Evolutionary conservation across 1,140 invertebrate species (phyloP), one percentile per base, ranked within the genome.

Genomic region (Stegodyphus mimosarum): DNA sequence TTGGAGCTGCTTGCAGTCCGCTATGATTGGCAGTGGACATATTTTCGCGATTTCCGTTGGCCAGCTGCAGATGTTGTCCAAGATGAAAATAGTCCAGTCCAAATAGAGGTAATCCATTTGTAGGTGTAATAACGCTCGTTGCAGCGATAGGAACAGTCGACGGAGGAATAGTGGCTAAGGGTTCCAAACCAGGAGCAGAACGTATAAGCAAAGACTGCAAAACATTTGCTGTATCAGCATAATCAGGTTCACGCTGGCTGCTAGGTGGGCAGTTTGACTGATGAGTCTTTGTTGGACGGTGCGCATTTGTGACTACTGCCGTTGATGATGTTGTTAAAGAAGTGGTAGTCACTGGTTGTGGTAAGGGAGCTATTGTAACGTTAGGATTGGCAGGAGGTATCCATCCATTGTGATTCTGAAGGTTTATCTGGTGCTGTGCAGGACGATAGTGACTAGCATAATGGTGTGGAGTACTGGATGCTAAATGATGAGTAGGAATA

Each of bases 371-470:
- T 6, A 86, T 64, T 33, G 83, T 86, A 5, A 86, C 83, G 49
- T 86, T 86, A 6, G 83, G 83, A 64, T 86, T 77, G 52, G 83
- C 83, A 50, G 75, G 74, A 15, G 83, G 83, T 63, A 86, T 77
- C 83, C 83, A 86, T 10, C 74, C 75, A 49, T 77, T 78, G 49
- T 77, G 74, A 50, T 10, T 78, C 69, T 86, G 83, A 5, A 86
- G 50, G 72, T 75, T 86, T 18, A 77, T 10, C 60, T 77, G 75
- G 50, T 86, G 83, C 50, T 86, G 74, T 55, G 52, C 74, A 50
- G 83, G 74, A 9, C 83, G 74, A 66, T 86, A 86, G 49, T 86
- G 83, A 86, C 83, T 86, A 86, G 83, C 60, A 67, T 52, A 77
- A 51, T 64, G 60, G 15, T 74, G 74, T 50, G 48, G 17, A 5